A percentile compares a stretch with the other conserved stretches of the same genome.
These are phyloP conservation scores for Labia minor DNA, from an alignment of 2,888 invertebrate genomes.

Conservation along the genomic window DNA sequence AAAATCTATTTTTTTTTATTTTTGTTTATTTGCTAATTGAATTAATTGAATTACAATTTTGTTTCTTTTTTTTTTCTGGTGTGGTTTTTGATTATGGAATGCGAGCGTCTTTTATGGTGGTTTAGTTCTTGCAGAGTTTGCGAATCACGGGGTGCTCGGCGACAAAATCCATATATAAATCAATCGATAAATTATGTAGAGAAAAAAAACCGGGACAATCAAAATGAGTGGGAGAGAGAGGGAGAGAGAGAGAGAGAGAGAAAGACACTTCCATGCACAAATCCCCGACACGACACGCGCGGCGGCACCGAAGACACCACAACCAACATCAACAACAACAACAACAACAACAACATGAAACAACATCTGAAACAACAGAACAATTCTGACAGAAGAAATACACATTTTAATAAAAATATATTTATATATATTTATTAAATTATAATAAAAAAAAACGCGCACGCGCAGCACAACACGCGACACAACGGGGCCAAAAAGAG, in stretches of 20 bases:
- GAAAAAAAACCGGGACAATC: too few relatives aligned
- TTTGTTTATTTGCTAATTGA: too few relatives aligned
- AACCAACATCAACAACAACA: background rate
- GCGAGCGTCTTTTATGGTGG: background rate
- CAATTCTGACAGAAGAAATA: background rate
- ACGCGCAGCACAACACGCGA: background rate
- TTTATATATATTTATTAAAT: too few relatives aligned
- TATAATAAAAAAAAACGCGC: background rate
- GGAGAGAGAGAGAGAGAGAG: background rate
- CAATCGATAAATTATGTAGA: background rate
- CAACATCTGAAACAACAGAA: conserved; percentile 13
- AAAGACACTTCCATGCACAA: conserved; percentile 7
- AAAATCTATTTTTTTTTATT: too few relatives aligned
- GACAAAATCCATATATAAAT: background rate
- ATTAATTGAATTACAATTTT: too few relatives aligned
- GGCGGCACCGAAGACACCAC: background rate
- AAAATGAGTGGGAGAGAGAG: background rate
- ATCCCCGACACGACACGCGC: conserved; percentile 4
- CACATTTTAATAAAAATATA: background rate
- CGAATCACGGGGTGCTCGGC: background rate
- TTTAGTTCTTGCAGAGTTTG: conserved; percentile 4
- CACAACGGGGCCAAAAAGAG: background rate
- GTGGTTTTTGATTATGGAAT: conserved; percentile 3
- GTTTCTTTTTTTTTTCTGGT: background rate
- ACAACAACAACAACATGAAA: conserved; percentile 13